Percentiles rank a stretch among this genome's conserved stretches.
Conservation (phyloP, 2,113 vertebrate genomes). For the Sciurus niger region DNA sequence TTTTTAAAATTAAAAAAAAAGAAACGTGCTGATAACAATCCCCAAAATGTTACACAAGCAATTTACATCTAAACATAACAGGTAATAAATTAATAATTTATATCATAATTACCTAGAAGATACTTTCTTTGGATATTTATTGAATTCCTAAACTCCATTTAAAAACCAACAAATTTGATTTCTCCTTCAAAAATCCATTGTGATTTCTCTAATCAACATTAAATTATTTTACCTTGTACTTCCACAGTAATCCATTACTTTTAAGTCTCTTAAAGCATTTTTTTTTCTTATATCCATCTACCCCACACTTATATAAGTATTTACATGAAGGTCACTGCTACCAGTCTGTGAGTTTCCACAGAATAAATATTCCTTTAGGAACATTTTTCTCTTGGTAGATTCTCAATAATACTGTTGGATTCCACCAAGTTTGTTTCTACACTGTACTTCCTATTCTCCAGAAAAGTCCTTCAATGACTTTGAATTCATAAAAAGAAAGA, state of each 20-base stretch:
- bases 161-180: conserved; percentile 9
- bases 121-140: neutral
- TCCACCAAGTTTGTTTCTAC: neutral
- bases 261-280: conserved; percentile 5
- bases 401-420: neutral
- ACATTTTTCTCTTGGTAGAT: neutral
- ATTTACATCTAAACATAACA: neutral
- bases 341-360: neutral
- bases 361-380: neutral
- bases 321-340: neutral
- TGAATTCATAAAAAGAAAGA: neutral
- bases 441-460: neutral
- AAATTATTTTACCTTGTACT: conserved; percentile 19
- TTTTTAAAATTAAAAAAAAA: too few relatives aligned
- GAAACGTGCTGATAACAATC: neutral
- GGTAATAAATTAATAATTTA: neutral
- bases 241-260: neutral
- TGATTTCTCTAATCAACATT: neutral
- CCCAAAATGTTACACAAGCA: neutral
- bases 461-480: neutral
- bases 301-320: neutral
- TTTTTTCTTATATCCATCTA: neutral
- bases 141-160: conserved; percentile 18
- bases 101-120: neutral
- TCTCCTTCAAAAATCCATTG: neutral